Evolutionary conservation across 2,888 invertebrate genomes (phyloP).

Genomic region (Calameuta pallipes): DNA sequence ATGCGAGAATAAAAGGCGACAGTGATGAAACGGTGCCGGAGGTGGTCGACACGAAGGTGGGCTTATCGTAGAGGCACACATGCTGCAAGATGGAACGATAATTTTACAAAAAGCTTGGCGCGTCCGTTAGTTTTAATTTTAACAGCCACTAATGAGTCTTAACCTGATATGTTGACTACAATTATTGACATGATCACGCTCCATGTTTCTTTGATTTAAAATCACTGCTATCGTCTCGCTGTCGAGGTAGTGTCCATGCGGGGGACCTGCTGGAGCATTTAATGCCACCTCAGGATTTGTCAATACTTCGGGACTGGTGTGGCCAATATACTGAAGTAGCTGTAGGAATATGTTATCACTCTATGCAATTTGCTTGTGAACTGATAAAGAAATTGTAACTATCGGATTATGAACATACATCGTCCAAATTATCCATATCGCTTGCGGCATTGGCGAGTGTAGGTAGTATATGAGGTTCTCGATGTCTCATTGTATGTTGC

Average conservation of each 20-base stretch:
- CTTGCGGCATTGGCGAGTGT: constrained; percentile 84
- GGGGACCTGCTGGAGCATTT: constrained; percentile 83
- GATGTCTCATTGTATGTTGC: constrained; percentile 76
- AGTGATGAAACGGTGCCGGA: constrained; percentile 81
- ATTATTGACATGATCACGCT: constrained; percentile 76
- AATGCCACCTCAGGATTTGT: constrained; percentile 69
- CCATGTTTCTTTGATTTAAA: constrained; percentile 85
- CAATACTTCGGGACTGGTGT: constrained; percentile 85
- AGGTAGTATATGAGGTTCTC: constrained; percentile 82
- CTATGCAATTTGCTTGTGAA: not conserved
- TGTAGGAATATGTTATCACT: constrained; percentile 56
- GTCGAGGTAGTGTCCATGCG: constrained; percentile 81
- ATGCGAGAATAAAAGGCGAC: constrained; percentile 90
- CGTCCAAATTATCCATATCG: constrained; percentile 92
- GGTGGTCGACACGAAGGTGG: constrained; percentile 69
- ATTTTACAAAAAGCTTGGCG: not conserved
- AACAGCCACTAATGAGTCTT: not conserved
- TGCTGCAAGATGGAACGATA: constrained; percentile 51
- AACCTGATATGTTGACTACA: constrained; percentile 59
- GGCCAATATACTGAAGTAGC: constrained; percentile 90
- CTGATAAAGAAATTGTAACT: not conserved
- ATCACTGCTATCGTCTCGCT: constrained; percentile 88
- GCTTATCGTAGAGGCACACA: constrained; percentile 68
- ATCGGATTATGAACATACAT: constrained; percentile 72
- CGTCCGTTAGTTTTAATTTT: not conserved